Evolutionary conservation across 1,140 invertebrate species (phyloP), one percentile per base, ranked within the genome.

Genomic region (Paralvinella palmiformis): DNA sequence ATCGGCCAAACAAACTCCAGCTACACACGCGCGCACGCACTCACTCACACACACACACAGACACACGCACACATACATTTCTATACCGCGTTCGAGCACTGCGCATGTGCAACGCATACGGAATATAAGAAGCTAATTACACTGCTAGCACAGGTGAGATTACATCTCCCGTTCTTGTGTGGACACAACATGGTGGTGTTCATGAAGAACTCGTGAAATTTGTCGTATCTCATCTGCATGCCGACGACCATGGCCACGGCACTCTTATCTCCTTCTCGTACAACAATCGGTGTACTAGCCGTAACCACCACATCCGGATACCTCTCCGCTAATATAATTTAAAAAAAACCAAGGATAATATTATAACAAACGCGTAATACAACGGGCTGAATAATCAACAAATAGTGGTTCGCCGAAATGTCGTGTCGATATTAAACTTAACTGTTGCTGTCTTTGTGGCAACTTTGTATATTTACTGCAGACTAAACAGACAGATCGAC

Each of bases 191-290:
- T 67, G 0, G 75, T 74, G 44, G 67, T 71, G 32, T 78, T 76
- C 59, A 77, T 73, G 64, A 77, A 75, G 48, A 59, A 57, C 13
- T 72, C 66, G 13, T 66, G 61, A 66, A 77, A 77, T 22, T 61
- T 63, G 13, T 69, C 55, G 64, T 75, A 69, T n/a, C 66, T 65
- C 48, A 74, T 70, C 52, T 73, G 72, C 2, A 77, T 73, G 24
- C 93, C 93, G 31, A 94, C 91, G 0, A 96, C 92, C 0, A 91
- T 92, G 0, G 89, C 92, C 1, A 92, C 90, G 5, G 92, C 91
- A 71, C 88, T 85, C 69, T 91, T 87, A 66, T 88, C 87, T 58
- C 87, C 72, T 35, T 57, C 87, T 71, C 91, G 89, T 7, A 95
- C 85, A 73, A 94, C 94, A 57, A 96, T 88, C 0, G 92, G 92